Conservation (phyloP, 2,888 invertebrate species). For the Diarsia dahlii region DNA sequence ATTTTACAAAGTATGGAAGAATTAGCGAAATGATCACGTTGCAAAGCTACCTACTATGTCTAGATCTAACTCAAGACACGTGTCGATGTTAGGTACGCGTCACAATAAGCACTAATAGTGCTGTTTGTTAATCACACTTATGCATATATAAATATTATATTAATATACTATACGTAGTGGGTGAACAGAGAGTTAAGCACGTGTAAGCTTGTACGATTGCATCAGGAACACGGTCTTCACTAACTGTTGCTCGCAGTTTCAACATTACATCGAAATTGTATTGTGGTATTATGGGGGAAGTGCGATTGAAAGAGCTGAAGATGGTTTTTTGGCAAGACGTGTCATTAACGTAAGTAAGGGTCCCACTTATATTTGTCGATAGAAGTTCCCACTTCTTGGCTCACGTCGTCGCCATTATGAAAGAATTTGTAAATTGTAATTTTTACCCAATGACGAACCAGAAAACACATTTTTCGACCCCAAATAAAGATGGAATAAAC, state of each 20-base stretch:
- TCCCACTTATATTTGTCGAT: too few species aligned
- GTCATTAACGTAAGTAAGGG: too few species aligned
- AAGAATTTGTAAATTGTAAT: not conserved
- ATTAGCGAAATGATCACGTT: not conserved
- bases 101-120: slow-evolving; percentile 11
- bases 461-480: not conserved
- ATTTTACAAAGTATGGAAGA: too few species aligned
- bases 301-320: too few species aligned
- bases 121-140: slow-evolving; percentile 10
- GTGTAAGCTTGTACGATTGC: slow-evolving; percentile 6
- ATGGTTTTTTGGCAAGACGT: too few species aligned
- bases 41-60: not conserved
- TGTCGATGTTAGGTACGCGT: not conserved
- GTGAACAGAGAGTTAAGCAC: slow-evolving; percentile 1
- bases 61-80: slow-evolving; percentile 15
- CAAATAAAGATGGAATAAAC: not conserved
- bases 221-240: too few species aligned
- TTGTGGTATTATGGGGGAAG: too few species aligned
- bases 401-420: too few species aligned
- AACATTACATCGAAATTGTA: too few species aligned
- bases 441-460: not conserved
- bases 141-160: slow-evolving; percentile 27
- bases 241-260: not conserved
- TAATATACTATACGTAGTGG: not conserved
- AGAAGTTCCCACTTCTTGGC: too few species aligned